phyloP scores from a whole-genome alignment of 2,888 invertebrate species.

The Cerastis rubricosa region DNA sequence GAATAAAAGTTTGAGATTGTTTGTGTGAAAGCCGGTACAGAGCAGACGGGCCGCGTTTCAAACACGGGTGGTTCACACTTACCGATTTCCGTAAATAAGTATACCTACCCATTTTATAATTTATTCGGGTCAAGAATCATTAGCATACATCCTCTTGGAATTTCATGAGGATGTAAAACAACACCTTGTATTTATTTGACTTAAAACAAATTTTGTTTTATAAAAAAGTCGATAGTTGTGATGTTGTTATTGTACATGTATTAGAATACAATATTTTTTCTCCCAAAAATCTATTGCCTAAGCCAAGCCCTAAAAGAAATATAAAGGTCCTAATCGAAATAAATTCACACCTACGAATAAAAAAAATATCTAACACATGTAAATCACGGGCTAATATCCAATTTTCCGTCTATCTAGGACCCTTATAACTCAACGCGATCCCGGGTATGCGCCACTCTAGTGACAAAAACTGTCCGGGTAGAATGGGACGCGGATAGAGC shows the following conservation, averaged over 20 bases:
- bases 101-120: too few species aligned
- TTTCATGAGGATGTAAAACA: too few species aligned
- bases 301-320: constrained; percentile 35
- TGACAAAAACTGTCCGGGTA: constrained; percentile 74
- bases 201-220: background rate
- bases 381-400: constrained; percentile 74
- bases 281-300: constrained; percentile 8
- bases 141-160: too few species aligned
- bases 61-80: too few species aligned
- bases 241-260: too few species aligned
- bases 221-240: background rate
- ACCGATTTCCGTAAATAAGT: too few species aligned
- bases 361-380: constrained; percentile 67
- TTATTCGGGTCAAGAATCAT: too few species aligned
- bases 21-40: too few species aligned
- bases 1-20: too few species aligned
- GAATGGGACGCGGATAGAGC: constrained; percentile 72
- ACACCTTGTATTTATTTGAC: background rate
- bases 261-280: background rate
- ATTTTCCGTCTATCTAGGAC: constrained; percentile 72
- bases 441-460: constrained; percentile 61
- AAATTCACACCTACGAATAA: constrained; percentile 61
- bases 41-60: too few species aligned
- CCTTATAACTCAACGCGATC: constrained; percentile 74
- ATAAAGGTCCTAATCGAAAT: constrained; percentile 48